Conservation (phyloP, 1,140 invertebrate genomes). For the Drosophila eugracilis region DNA sequence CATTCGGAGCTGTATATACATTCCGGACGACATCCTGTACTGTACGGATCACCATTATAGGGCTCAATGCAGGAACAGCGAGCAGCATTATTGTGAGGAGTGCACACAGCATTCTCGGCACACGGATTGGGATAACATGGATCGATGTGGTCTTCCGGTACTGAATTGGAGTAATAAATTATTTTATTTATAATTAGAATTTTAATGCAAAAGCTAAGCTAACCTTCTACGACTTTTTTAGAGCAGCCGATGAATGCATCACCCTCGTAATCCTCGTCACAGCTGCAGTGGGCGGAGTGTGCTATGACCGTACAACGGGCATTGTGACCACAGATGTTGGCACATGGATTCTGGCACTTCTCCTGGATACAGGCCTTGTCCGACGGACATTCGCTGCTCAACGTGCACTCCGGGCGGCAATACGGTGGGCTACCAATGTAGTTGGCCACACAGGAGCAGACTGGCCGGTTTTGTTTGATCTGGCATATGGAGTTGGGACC, state of each 20-base stretch:
- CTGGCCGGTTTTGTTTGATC: slow-evolving; percentile 90
- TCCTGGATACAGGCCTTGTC: slow-evolving; percentile 92
- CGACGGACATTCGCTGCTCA: slow-evolving; percentile 90
- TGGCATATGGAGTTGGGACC: slow-evolving; percentile 94
- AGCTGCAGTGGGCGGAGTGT: slow-evolving; percentile 93
- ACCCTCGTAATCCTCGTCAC: slow-evolving; percentile 90
- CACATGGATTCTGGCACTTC: slow-evolving; percentile 92
- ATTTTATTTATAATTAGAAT: not conserved
- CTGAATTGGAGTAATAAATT: slow-evolving; percentile 14
- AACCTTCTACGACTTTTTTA: slow-evolving; percentile 84
- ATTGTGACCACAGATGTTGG: slow-evolving; percentile 90
- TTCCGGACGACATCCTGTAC: slow-evolving; percentile 91
- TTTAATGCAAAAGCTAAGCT: slow-evolving; percentile 4
- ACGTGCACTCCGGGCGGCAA: slow-evolving; percentile 91
- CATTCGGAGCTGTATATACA: slow-evolving; percentile 93
- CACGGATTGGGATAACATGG: slow-evolving; percentile 93
- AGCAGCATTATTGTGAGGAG: slow-evolving; percentile 88
- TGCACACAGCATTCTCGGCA: slow-evolving; percentile 92
- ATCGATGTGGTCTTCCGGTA: slow-evolving; percentile 85
- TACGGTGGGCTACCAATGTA: slow-evolving; percentile 90
- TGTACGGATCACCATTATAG: slow-evolving; percentile 93
- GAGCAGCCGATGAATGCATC: slow-evolving; percentile 93
- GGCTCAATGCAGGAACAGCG: slow-evolving; percentile 93
- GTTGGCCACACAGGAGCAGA: slow-evolving; percentile 91
- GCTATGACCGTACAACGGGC: slow-evolving; percentile 92